Conservation (phyloP, 2,113 vertebrate species). For the Amphilophus citrinellus region DNA sequence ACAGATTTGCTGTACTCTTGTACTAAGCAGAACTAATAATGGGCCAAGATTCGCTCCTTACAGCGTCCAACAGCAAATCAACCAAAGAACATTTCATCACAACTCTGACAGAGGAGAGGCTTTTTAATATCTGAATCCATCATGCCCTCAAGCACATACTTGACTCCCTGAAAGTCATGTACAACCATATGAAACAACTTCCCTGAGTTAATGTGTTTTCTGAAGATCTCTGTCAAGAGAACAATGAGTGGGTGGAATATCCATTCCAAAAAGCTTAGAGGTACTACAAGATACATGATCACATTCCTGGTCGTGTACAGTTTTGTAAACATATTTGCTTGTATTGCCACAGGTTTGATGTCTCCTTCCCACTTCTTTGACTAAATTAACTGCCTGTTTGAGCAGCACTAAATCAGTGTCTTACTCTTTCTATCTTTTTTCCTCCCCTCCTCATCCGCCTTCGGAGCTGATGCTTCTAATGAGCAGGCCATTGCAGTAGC, state of each 20-base stretch:
- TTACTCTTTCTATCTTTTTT: not conserved
- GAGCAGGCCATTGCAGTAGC: slow-evolving; percentile 49
- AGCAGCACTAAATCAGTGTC: slow-evolving; percentile 24
- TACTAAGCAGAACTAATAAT: slow-evolving; percentile 3
- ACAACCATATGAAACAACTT: slow-evolving; percentile 16
- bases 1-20: not conserved
- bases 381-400: slow-evolving; percentile 48
- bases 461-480: slow-evolving; percentile 49
- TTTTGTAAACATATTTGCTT: slow-evolving; percentile 46
- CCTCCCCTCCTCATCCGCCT: slow-evolving; percentile 13
- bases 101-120: slow-evolving; percentile 11
- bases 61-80: not conserved
- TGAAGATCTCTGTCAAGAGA: slow-evolving; percentile 42
- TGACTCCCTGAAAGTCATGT: slow-evolving; percentile 35
- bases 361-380: slow-evolving; percentile 53
- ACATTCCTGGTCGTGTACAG: slow-evolving; percentile 2
- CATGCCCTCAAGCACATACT: not conserved
- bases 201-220: slow-evolving; percentile 29
- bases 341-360: slow-evolving; percentile 56
- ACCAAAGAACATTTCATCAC: slow-evolving; percentile 28
- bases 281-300: slow-evolving; percentile 20
- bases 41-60: not conserved
- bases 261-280: slow-evolving; percentile 25
- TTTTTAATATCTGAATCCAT: slow-evolving; percentile 14
- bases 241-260: slow-evolving; percentile 58